Conservation (phyloP, 2,113 vertebrate species). For the Brachyhypopomus occidentalis region DNA sequence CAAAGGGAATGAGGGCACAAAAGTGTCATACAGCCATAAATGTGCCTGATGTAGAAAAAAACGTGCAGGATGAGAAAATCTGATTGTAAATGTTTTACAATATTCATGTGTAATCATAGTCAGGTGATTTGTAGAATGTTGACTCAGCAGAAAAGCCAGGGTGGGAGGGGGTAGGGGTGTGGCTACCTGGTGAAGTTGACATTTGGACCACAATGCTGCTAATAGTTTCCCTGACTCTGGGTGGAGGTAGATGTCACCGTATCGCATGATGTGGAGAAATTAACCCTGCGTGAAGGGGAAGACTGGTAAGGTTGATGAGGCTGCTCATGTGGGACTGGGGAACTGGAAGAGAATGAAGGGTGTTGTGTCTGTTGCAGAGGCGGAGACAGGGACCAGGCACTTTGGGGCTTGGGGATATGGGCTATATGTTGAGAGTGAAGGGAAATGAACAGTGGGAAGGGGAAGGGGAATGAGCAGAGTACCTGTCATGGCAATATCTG, state of each 20-base stretch:
- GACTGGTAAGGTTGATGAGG: not conserved
- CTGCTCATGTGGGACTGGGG: not conserved
- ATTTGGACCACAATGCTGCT: slow-evolving; percentile 30
- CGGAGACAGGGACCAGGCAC: not conserved
- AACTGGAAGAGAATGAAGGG: not conserved
- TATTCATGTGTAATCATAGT: no score
- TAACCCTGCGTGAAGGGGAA: not conserved
- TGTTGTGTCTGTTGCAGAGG: not conserved
- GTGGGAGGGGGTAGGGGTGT: no score
- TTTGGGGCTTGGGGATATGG: not conserved
- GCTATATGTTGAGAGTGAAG: not conserved
- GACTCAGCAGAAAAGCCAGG: no score
- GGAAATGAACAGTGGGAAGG: not conserved
- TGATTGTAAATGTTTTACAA: no score
- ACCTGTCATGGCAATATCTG: not conserved
- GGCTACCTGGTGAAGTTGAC: slow-evolving; percentile 5
- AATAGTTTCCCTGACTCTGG: not conserved
- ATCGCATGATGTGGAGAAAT: not conserved
- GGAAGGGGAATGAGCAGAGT: not conserved
- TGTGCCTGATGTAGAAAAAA: no score
- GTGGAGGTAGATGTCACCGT: not conserved
- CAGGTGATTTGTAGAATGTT: no score
- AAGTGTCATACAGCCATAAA: no score
- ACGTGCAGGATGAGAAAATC: no score
- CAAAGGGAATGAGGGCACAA: no score